phyloP scores from a whole-genome alignment of 2,888 invertebrate genomes.

The Pyrocoelia pectoralis region DNA sequence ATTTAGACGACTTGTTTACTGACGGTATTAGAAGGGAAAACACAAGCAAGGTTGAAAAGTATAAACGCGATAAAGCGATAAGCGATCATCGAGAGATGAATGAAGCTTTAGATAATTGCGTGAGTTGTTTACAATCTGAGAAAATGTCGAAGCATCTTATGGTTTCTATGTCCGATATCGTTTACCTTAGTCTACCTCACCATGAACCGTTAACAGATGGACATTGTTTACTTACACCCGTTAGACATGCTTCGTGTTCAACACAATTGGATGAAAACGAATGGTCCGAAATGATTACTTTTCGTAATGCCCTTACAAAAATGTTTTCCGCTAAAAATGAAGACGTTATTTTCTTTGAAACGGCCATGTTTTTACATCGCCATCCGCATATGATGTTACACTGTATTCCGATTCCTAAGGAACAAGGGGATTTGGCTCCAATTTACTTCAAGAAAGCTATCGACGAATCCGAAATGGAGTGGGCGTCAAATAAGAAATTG shows the following conservation, averaged over 20 bases:
- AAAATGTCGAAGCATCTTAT: slow-evolving; percentile 86
- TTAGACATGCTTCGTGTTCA: slow-evolving; percentile 79
- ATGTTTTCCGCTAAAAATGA: slow-evolving; percentile 78
- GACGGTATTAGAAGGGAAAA: slow-evolving; percentile 76
- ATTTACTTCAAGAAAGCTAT: slow-evolving; percentile 99
- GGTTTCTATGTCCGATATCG: slow-evolving; percentile 79
- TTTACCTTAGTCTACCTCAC: slow-evolving; percentile 85
- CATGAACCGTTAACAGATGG: slow-evolving; percentile 82
- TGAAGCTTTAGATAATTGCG: slow-evolving; percentile 80
- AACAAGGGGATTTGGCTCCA: slow-evolving; percentile 87
- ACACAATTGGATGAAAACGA: slow-evolving; percentile 94
- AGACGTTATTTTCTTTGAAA: slow-evolving; percentile 92
- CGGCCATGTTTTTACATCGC: slow-evolving; percentile 66
- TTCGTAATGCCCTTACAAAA: slow-evolving; percentile 78
- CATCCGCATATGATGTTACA: slow-evolving; percentile 88
- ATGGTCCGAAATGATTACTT: slow-evolving; percentile 86
- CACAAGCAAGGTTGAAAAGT: slow-evolving; percentile 67
- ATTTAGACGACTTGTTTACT: slow-evolving; percentile 86
- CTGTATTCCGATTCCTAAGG: slow-evolving; percentile 86
- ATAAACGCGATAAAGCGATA: slow-evolving; percentile 73
- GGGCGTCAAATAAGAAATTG: slow-evolving; percentile 94
- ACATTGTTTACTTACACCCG: slow-evolving; percentile 87
- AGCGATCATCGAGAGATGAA: slow-evolving; percentile 75
- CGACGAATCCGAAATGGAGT: slow-evolving; percentile 93
- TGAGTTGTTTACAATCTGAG: slow-evolving; percentile 82